These are phyloP conservation scores for Serripes groenlandicus DNA, from an alignment of 2,888 invertebrate species.

Conservation along the genomic window DNA sequence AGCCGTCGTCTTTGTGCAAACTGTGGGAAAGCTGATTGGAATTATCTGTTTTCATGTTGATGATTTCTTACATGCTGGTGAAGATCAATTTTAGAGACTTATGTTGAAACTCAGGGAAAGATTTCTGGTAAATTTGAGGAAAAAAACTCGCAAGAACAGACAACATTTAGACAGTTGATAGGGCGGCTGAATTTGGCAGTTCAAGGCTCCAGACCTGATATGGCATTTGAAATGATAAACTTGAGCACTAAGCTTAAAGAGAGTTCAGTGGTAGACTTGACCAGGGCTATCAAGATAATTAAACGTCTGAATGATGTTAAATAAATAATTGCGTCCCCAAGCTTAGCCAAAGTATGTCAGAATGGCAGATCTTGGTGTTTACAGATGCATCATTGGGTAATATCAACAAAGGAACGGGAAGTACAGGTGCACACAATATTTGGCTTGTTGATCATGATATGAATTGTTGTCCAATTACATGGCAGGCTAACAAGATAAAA, in stretches of 20 bases:
- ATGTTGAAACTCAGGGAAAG: slow-evolving; percentile 43
- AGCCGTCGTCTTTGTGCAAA: slow-evolving; percentile 58
- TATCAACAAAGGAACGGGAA: slow-evolving; percentile 53
- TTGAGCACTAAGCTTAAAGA: slow-evolving; percentile 49
- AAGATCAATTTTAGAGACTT: slow-evolving; percentile 44
- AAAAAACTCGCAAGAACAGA: slow-evolving; percentile 29
- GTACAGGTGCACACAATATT: slow-evolving; percentile 46
- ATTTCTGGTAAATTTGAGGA: slow-evolving; percentile 41
- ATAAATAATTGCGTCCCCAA: slow-evolving; percentile 39
- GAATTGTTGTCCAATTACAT: slow-evolving; percentile 54
- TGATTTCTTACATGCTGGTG: slow-evolving; percentile 69
- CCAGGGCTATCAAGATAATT: slow-evolving; percentile 29
- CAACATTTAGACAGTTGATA: slow-evolving; percentile 18
- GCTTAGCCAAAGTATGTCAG: background rate
- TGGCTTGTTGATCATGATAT: slow-evolving; percentile 49
- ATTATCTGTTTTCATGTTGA: slow-evolving; percentile 66
- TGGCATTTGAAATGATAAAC: slow-evolving; percentile 52
- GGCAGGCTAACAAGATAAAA: slow-evolving; percentile 62
- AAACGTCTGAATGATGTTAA: slow-evolving; percentile 44
- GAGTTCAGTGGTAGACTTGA: slow-evolving; percentile 30
- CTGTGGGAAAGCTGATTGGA: slow-evolving; percentile 37
- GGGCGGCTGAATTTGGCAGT: slow-evolving; percentile 5
- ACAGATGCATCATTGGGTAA: slow-evolving; percentile 63
- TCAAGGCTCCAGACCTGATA: slow-evolving; percentile 18
- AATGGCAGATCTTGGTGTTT: slow-evolving; percentile 11